These are phyloP conservation scores for Brassicogethes aeneus DNA, from an alignment of 2,888 invertebrate species.

Conservation along the genomic window DNA sequence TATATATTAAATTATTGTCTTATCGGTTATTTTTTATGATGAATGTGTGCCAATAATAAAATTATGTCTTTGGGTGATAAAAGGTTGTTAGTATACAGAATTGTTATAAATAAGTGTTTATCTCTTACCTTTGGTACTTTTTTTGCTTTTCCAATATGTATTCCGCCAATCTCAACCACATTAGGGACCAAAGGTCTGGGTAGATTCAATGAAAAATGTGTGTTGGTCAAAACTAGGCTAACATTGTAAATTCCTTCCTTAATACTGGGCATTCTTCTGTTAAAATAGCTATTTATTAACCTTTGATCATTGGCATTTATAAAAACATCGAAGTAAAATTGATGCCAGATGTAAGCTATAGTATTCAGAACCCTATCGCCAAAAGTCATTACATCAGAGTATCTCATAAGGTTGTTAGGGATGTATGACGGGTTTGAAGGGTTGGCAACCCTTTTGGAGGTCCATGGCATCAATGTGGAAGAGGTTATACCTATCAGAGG, in stretches of 20 bases:
- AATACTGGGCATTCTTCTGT: neutral
- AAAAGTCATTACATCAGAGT: conserved; percentile 23
- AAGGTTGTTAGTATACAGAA: no score
- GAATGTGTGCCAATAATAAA: no score
- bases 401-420: conserved; percentile 37
- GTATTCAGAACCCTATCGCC: conserved; percentile 23
- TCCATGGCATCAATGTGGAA: conserved; percentile 33
- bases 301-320: conserved; percentile 11
- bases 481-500: conserved; percentile 43
- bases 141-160: conserved; percentile 37
- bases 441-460: conserved; percentile 37
- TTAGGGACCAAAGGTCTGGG: conserved; percentile 41
- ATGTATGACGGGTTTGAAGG: conserved; percentile 40
- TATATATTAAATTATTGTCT: no score
- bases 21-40: no score
- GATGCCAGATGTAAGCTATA: conserved; percentile 7
- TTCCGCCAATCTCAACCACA: conserved; percentile 45
- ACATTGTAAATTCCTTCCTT: conserved; percentile 31
- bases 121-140: conserved; percentile 11
- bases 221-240: conserved; percentile 42
- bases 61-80: no score
- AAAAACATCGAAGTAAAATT: conserved; percentile 12
- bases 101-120: no score
- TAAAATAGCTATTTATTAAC: conserved; percentile 2
- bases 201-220: conserved; percentile 40